phyloP scores from a whole-genome alignment of 2,888 invertebrate genomes.

The Conchocele bisecta region DNA sequence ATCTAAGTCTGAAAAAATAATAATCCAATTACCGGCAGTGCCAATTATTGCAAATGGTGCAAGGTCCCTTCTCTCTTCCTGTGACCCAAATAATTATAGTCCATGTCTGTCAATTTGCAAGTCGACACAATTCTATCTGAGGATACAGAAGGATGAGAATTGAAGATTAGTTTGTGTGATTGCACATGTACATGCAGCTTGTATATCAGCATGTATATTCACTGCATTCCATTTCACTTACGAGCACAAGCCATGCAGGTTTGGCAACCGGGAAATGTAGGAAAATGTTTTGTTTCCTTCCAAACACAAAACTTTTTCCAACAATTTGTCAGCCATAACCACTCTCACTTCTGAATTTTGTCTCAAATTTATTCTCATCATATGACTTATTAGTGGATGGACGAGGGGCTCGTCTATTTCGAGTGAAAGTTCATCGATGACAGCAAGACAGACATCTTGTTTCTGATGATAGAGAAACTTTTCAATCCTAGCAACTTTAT shows the following conservation, averaged over 20 bases:
- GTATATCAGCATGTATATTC: too few species aligned
- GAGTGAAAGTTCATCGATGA: neutral
- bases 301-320: conserved; percentile 17
- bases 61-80: too few species aligned
- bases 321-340: conserved; percentile 7
- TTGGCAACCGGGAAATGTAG: conserved; percentile 19
- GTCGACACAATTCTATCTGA: neutral
- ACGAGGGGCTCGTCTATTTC: conserved; percentile 3
- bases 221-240: too few species aligned
- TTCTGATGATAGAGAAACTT: conserved; percentile 12
- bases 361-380: conserved; percentile 6
- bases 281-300: conserved; percentile 4
- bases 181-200: too few species aligned
- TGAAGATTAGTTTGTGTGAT: neutral
- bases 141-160: neutral
- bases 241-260: conserved; percentile 15
- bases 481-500: neutral
- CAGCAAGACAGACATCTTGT: neutral
- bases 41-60: too few species aligned
- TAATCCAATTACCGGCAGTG: too few species aligned
- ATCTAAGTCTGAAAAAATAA: too few species aligned
- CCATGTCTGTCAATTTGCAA: neutral
- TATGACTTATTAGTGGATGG: conserved; percentile 6
- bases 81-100: too few species aligned
- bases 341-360: neutral